Conservation (phyloP, 2,797 vertebrate genomes). For the Amblyraja radiata region DNA sequence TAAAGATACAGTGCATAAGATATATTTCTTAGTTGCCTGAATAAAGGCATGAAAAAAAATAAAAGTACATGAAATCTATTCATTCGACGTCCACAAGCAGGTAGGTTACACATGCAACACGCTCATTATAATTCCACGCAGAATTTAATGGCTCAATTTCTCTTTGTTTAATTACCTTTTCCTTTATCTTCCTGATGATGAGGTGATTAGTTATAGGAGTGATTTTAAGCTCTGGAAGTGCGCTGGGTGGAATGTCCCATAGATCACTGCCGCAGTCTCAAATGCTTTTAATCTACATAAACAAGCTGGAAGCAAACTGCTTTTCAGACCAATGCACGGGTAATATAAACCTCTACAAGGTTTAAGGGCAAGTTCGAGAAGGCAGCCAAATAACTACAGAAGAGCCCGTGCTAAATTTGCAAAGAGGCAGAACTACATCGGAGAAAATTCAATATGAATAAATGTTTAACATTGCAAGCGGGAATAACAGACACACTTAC, state of each 20-base stretch:
- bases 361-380: neutral
- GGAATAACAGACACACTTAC: neutral
- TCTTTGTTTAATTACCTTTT: slow-evolving; percentile 15
- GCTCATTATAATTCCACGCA: neutral
- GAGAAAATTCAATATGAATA: slow-evolving; percentile 12
- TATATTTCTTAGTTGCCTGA: neutral
- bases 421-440: neutral
- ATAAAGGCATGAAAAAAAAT: neutral
- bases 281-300: slow-evolving; percentile 20
- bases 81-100: too few relatives aligned
- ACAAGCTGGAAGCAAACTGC: slow-evolving; percentile 6
- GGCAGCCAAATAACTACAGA: neutral
- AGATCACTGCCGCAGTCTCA: neutral
- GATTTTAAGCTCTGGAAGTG: neutral
- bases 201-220: slow-evolving; percentile 15
- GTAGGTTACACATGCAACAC: neutral
- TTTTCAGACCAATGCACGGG: neutral
- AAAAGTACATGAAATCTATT: neutral
- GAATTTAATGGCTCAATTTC: neutral
- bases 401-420: neutral
- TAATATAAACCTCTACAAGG: neutral
- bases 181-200: slow-evolving; percentile 6
- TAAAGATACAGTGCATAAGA: neutral
- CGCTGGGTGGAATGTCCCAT: neutral
- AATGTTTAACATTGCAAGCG: neutral